Base-by-base conservation (phyloP, 2,888 invertebrate genomes). In the Lutraria lutraria region DNA sequence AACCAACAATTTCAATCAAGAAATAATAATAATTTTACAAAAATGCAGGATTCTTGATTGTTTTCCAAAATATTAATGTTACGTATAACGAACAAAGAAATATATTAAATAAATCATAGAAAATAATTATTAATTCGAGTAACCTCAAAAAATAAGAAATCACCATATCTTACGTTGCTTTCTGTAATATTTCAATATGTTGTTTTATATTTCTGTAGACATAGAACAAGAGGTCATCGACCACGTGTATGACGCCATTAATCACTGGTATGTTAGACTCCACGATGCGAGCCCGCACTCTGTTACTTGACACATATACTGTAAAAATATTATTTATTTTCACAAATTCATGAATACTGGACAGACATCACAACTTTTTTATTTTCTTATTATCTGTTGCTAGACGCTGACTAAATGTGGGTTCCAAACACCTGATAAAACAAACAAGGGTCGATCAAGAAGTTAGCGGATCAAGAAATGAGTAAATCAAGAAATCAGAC, bases 191-290 rank as follows among this genome's bases (percentile, higher is more conserved):
- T 31, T 93, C 89, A 10, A 94, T 85, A 80, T 93, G 92, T 87
- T 95, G 95, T 81, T 91, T 83, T 54, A 95, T 89, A 88, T 94
- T 95, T 85, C 92, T 93, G 87, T 95, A 95, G 16, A 94, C 90
- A 86, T 94, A 95, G 88, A 94, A 95, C 15, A 95, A 92, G 0
- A 95, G 93, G 79, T 95, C 94, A 90, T 95, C 95, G 15, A 95
- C 94, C 0, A 95, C 94, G 87, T 95, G 95, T 10, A 95, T 91
- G 8, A 95, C 95, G 0, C 95, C 95, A 86, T 95, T 95, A 8
- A 91, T 88, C 16, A 95, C 93, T 10, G 95, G 94, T 13, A 95
- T 93, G 86, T 95, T 95, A 52, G 95, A 80, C 34, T 93, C 92
- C 0, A 95, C 89, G 0, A 95, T 92, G 31, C 92, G 87, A 1